These are phyloP conservation scores for Calliopsis andreniformis DNA, from an alignment of 1,140 invertebrate genomes.

Conservation along the genomic window DNA sequence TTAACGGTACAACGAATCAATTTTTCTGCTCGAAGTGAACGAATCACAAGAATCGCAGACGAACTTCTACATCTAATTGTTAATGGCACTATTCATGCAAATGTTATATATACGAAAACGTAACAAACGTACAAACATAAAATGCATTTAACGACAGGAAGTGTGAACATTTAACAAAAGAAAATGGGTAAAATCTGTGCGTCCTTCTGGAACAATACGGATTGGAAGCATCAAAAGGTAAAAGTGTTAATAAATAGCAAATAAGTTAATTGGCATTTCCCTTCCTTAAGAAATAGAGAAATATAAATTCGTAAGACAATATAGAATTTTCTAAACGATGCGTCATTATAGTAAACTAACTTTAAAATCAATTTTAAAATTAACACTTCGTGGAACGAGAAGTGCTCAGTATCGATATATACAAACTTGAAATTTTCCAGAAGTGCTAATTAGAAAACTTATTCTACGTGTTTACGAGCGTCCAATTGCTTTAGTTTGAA, in stretches of 20 bases:
- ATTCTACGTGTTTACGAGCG: not conserved
- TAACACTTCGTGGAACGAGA: not conserved
- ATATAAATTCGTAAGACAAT: not conserved
- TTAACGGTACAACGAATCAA: not conserved
- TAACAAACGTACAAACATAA: slow-evolving; percentile 8
- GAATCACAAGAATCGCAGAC: not conserved
- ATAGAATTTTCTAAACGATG: not conserved
- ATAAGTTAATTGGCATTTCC: slow-evolving; percentile 25
- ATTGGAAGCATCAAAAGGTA: slow-evolving; percentile 8
- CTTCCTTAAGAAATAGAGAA: not conserved
- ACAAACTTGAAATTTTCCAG: not conserved
- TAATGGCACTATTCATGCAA: slow-evolving; percentile 47
- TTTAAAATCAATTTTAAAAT: not conserved
- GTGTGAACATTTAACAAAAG: not conserved
- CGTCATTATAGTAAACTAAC: not conserved
- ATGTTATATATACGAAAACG: not conserved
- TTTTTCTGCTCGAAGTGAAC: too few species aligned
- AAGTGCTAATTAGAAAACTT: slow-evolving; percentile 5
- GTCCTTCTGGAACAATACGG: slow-evolving; percentile 6
- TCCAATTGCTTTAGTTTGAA: too few species aligned
- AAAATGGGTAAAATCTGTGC: slow-evolving; percentile 31
- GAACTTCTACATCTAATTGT: slow-evolving; percentile 1
- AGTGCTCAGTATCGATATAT: slow-evolving; percentile 6
- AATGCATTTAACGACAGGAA: slow-evolving; percentile 17
- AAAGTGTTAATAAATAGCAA: slow-evolving; percentile 27